These are phyloP conservation scores for Prosapia bicincta DNA, from an alignment of 2,888 invertebrate genomes.

Conservation along the genomic window DNA sequence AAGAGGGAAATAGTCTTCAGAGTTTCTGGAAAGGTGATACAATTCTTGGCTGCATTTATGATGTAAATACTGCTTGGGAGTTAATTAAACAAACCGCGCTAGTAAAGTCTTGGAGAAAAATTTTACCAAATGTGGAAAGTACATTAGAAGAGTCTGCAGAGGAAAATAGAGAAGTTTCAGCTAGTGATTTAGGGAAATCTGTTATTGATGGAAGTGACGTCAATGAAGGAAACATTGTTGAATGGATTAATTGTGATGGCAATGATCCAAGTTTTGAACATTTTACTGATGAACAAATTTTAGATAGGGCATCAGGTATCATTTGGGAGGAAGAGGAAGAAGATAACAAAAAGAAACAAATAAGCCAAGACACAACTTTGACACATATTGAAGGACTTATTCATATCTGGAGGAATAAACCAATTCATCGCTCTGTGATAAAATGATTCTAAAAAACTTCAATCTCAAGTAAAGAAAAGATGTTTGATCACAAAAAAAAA, in stretches of 20 bases:
- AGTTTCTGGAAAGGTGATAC: background rate
- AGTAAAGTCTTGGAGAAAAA: background rate
- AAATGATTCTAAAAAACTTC: too few species aligned
- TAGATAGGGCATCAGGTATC: background rate
- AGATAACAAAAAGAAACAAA: too few species aligned
- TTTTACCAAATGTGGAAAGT: too few species aligned
- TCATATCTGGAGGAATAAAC: background rate
- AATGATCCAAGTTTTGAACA: too few species aligned
- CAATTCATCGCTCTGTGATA: background rate
- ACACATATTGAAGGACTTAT: too few species aligned
- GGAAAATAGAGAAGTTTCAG: background rate
- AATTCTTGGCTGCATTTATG: background rate
- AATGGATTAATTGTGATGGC: too few species aligned
- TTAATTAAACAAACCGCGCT: background rate
- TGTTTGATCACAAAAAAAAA: too few species aligned
- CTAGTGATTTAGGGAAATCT: background rate
- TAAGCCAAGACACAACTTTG: background rate
- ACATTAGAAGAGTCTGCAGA: too few species aligned
- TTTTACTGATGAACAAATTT: too few species aligned
- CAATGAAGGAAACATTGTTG: too few species aligned
- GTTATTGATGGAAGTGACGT: too few species aligned
- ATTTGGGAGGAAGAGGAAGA: background rate
- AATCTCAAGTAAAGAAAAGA: too few species aligned
- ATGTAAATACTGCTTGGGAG: background rate
- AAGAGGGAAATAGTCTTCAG: background rate